Base-by-base conservation (phyloP, 2,888 invertebrate genomes). In the Rhopalosiphum nymphaeae region DNA sequence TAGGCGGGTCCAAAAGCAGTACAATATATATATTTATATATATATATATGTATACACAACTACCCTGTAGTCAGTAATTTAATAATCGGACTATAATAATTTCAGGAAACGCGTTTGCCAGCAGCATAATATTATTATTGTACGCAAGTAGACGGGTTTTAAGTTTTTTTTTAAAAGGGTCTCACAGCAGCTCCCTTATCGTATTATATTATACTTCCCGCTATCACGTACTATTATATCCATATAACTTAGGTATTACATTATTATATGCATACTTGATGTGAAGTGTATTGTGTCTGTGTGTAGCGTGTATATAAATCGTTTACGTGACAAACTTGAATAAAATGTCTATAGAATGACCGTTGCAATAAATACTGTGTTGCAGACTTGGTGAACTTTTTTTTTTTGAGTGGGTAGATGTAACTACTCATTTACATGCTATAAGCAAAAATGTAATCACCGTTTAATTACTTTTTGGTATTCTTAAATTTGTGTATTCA, bases 11-110 rank as follows among this genome's bases (percentile, higher is more conserved):
- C 36, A 78, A 36, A 36, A 78, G 78, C 21, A 78, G 36, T 36
- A 42, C 10, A 36, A 36, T 78, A 78, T 36, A 78, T n/a, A n/a
- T n/a, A n/a, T n/a, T 42, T 21, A 11, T 13, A 61, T 61, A 29
- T 61, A 61, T 61, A 26, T 29, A 61, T 57, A 57, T 9, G 7
- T n/a, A 67, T 13, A 13, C 2, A 36, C 21, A 53, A 53, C 7
- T 36, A 36, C 36, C 36, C 78, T 78, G 21, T 36, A 36, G 36
- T 36, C 9, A 9, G 78, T 78, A 78, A 78, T 21, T 78, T 36
- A 78, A 78, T 78, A 78, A 78, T 36, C 21, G 78, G 26, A 78
- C 78, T 78, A 78, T 78, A 78, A 78, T 78, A 78, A 78, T 78
- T 78, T 21, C 36, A 21, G 21, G 78, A 78, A 78, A 78, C 36